These are phyloP conservation scores for Harpegnathos saltator DNA, from an alignment of 1,140 invertebrate species.

Conservation along the genomic window DNA sequence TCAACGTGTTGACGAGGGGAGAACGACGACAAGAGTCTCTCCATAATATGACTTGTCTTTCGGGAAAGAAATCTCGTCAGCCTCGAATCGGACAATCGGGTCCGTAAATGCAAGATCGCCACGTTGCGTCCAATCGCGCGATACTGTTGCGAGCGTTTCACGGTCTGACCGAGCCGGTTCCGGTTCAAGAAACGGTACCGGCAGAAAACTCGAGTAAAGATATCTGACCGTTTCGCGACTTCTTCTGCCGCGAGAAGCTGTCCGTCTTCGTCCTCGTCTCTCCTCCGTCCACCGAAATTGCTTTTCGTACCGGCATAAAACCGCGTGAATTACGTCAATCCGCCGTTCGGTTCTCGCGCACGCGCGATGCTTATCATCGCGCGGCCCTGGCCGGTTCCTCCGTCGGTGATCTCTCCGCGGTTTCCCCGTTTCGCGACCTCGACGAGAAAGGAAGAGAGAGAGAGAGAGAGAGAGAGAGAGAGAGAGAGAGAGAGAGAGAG, in stretches of 20 bases:
- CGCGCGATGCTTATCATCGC: conserved; percentile 58
- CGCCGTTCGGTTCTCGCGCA: conserved; percentile 47
- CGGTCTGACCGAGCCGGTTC: background rate
- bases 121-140: background rate
- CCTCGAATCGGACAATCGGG: background rate
- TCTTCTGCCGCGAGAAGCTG: background rate
- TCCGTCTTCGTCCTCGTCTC: conserved; percentile 39
- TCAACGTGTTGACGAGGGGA: no score
- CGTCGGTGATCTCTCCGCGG: conserved; percentile 12
- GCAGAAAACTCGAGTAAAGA: conserved; percentile 9
- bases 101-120: background rate
- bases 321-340: conserved; percentile 8
- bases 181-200: background rate
- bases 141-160: background rate
- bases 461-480: no score
- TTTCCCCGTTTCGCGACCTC: conserved; percentile 22
- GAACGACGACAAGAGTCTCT: no score
- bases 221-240: background rate
- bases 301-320: conserved; percentile 46
- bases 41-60: no score
- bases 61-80: background rate
- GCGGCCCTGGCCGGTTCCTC: conserved; percentile 45
- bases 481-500: no score
- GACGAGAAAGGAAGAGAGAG: no score
- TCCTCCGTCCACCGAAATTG: conserved; percentile 7